Evolutionary conservation across 2,797 vertebrate species (phyloP).

Genomic region (Limosa lapponica): DNA sequence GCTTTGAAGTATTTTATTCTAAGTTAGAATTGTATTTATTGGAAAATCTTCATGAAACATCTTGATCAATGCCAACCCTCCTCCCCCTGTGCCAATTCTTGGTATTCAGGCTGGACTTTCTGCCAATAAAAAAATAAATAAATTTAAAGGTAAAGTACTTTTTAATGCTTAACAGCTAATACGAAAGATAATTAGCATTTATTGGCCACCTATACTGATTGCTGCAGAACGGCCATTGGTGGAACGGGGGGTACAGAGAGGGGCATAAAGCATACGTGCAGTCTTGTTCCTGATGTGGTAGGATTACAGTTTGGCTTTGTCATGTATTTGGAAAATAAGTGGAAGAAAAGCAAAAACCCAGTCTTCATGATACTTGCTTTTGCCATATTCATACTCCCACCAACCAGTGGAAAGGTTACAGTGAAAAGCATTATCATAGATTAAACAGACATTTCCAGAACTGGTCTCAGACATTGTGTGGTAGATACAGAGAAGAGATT

Average conservation of each 20-base stretch:
- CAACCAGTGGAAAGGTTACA: background rate
- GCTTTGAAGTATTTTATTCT: background rate
- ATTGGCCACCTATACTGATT: background rate
- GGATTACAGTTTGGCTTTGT: background rate
- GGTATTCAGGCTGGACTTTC: background rate
- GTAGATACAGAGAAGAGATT: background rate
- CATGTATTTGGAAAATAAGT: background rate
- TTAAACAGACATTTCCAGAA: background rate
- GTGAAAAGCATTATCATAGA: background rate
- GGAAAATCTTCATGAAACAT: background rate
- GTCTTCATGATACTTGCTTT: background rate
- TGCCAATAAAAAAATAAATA: background rate
- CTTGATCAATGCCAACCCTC: background rate
- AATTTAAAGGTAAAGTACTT: background rate
- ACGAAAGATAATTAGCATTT: background rate
- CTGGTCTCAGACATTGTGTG: background rate
- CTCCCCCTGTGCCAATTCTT: fast-evolving
- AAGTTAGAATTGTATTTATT: background rate
- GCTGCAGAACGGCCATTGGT: background rate
- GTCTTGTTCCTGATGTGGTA: background rate
- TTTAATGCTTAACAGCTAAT: background rate
- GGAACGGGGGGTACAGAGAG: background rate
- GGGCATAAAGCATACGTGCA: fast-evolving
- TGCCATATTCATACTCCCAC: background rate
- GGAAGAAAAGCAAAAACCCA: background rate